Percentiles rank a stretch among this genome's conserved stretches.
Conservation (phyloP, 1,140 invertebrate genomes). For the Amyelois transitella region DNA sequence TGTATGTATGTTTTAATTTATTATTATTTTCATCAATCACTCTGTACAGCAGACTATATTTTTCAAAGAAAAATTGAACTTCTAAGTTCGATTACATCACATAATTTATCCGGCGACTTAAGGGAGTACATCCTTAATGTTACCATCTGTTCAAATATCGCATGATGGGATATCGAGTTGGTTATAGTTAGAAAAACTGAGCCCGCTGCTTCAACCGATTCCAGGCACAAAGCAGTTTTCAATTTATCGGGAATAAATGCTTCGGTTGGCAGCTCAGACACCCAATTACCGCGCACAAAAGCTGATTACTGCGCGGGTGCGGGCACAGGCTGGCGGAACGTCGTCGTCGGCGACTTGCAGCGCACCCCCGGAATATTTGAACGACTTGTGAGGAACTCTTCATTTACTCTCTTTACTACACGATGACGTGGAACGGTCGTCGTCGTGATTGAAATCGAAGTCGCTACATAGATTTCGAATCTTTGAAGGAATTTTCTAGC, state of each 20-base stretch:
- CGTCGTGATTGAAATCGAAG: slow-evolving; percentile 42
- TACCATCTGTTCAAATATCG: neutral
- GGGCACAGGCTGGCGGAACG: slow-evolving; percentile 26
- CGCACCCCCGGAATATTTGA: slow-evolving; percentile 48
- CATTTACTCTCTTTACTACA: slow-evolving; percentile 48
- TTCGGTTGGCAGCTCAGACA: slow-evolving; percentile 70
- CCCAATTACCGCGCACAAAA: slow-evolving; percentile 71
- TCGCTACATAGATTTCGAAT: slow-evolving; percentile 12
- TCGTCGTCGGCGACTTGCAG: slow-evolving; percentile 27
- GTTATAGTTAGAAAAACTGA: slow-evolving; percentile 29
- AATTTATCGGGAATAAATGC: slow-evolving; percentile 73
- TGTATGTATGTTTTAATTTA: too few relatives aligned
- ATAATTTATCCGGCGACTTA: too few relatives aligned
- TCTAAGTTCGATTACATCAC: too few relatives aligned
- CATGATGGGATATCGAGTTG: neutral
- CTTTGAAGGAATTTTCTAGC: neutral
- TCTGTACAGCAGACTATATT: too few relatives aligned
- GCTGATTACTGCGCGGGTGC: slow-evolving; percentile 68
- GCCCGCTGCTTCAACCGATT: slow-evolving; percentile 52
- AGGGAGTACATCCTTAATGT: too few relatives aligned
- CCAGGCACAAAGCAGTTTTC: slow-evolving; percentile 66
- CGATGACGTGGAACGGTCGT: slow-evolving; percentile 23
- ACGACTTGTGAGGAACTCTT: slow-evolving; percentile 53
- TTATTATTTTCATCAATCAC: too few relatives aligned
- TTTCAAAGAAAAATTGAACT: too few relatives aligned